A percentile compares a stretch with the other conserved stretches of the same genome.
Conservation (phyloP, 2,888 invertebrate species). For the Synanthedon andrenaeformis region DNA sequence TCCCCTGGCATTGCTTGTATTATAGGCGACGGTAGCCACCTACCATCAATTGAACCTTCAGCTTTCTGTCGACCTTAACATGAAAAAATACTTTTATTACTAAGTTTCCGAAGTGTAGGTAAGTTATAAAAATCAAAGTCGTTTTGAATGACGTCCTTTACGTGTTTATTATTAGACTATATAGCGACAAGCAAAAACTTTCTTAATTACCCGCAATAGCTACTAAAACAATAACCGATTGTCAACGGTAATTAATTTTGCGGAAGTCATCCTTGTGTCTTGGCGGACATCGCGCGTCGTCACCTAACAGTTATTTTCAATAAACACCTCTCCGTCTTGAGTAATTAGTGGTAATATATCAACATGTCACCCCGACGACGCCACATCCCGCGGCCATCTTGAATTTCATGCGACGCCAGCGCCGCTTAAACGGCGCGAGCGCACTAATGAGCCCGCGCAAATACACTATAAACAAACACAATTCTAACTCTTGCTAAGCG, state of each 20-base stretch:
- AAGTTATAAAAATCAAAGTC: too few relatives aligned
- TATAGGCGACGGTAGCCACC: too few relatives aligned
- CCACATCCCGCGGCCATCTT: conserved; percentile 23
- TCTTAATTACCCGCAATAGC: too few relatives aligned
- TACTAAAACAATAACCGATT: background rate
- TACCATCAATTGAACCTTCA: too few relatives aligned
- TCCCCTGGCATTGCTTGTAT: too few relatives aligned
- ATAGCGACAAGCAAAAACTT: too few relatives aligned
- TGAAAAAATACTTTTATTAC: too few relatives aligned
- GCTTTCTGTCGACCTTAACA: too few relatives aligned
- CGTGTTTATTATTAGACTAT: too few relatives aligned
- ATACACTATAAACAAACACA: conserved; percentile 23
- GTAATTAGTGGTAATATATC: conserved; percentile 65
- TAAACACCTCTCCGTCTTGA: conserved; percentile 57
- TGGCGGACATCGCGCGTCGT: conserved; percentile 47
- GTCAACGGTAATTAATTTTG: background rate
- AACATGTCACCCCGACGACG: conserved; percentile 43
- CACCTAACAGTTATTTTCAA: conserved; percentile 58
- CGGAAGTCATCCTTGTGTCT: conserved; percentile 17
- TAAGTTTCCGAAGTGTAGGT: too few relatives aligned
- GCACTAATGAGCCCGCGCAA: conserved; percentile 50
- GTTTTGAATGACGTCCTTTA: too few relatives aligned
- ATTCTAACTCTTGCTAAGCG: conserved; percentile 2
- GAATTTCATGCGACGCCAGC: conserved; percentile 18
- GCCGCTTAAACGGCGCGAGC: conserved; percentile 16